These are phyloP conservation scores for Drosophila bunnanda DNA, from an alignment of 2,888 invertebrate species.

Conservation along the genomic window DNA sequence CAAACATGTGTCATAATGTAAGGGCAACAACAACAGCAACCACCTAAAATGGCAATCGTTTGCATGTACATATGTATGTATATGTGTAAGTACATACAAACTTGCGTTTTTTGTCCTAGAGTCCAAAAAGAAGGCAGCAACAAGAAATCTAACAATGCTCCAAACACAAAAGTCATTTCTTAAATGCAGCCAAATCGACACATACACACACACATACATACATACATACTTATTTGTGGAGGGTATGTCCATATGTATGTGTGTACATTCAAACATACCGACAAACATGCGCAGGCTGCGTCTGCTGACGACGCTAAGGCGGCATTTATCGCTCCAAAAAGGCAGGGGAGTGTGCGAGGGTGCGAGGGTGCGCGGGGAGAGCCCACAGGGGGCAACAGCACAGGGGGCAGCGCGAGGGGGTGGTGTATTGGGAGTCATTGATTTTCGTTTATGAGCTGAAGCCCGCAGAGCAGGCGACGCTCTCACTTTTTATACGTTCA, in stretches of 20 bases:
- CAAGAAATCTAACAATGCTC: conserved; percentile 52
- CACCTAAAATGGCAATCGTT: conserved; percentile 33
- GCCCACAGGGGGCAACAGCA: conserved; percentile 10
- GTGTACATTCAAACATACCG: conserved; percentile 12
- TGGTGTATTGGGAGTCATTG: conserved; percentile 74
- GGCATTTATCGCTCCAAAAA: conserved; percentile 41
- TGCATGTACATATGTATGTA: conserved; percentile 5
- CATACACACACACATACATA: conserved; percentile 17
- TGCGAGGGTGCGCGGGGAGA: conserved; percentile 9
- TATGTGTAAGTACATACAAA: background rate
- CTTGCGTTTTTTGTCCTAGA: conserved; percentile 6
- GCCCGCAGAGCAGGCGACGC: conserved; percentile 54
- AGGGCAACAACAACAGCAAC: conserved; percentile 20
- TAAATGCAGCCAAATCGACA: conserved; percentile 60
- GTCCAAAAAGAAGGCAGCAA: conserved; percentile 14
- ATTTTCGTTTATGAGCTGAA: conserved; percentile 75
- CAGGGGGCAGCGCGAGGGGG: conserved; percentile 29
- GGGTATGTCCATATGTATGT: background rate
- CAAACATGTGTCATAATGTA: conserved; percentile 27
- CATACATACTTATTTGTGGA: conserved; percentile 1
- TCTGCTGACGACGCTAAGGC: conserved; percentile 36
- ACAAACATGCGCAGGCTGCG: conserved; percentile 31
- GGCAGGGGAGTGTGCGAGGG: conserved; percentile 5
- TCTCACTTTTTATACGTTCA: conserved; percentile 79
- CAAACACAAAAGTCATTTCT: conserved; percentile 59